Evolutionary conservation across 2,888 invertebrate genomes (phyloP).

Genomic region (Epistrophe eligans): DNA sequence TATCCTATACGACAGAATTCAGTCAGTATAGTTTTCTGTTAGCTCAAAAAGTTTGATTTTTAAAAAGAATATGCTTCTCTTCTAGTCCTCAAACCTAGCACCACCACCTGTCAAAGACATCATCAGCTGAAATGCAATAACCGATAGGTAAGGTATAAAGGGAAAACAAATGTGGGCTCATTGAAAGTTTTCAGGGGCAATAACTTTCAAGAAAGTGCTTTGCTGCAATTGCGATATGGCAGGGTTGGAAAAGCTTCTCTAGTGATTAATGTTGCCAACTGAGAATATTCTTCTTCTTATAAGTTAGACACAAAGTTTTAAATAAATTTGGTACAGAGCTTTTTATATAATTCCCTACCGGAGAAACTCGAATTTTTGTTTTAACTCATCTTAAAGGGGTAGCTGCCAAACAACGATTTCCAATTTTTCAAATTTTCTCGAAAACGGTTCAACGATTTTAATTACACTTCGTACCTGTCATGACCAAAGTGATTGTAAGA

Average conservation of each 20-base stretch:
- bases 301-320: no score
- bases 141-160: slow-evolving; percentile 8
- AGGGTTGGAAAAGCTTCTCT: slow-evolving; percentile 22
- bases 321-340: no score
- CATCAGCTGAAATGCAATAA: slow-evolving; percentile 42
- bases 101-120: slow-evolving; percentile 49
- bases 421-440: no score
- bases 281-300: not conserved
- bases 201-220: slow-evolving; percentile 19
- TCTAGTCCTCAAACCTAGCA: not conserved
- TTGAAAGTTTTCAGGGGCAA: slow-evolving; percentile 48
- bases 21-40: slow-evolving; percentile 3
- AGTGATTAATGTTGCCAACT: slow-evolving; percentile 7
- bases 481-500: no score
- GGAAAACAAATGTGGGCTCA: slow-evolving; percentile 15
- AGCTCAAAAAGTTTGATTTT: slow-evolving; percentile 37
- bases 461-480: no score
- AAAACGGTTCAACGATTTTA: no score
- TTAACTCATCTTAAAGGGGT: no score
- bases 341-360: no score
- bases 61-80: not conserved
- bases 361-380: no score
- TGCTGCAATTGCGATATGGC: slow-evolving; percentile 12
- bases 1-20: not conserved
- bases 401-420: no score